A percentile compares a stretch with the other conserved stretches of the same genome.
These are phyloP conservation scores for Tachysurus vachellii DNA, from an alignment of 2,113 vertebrate species.

Conservation along the genomic window DNA sequence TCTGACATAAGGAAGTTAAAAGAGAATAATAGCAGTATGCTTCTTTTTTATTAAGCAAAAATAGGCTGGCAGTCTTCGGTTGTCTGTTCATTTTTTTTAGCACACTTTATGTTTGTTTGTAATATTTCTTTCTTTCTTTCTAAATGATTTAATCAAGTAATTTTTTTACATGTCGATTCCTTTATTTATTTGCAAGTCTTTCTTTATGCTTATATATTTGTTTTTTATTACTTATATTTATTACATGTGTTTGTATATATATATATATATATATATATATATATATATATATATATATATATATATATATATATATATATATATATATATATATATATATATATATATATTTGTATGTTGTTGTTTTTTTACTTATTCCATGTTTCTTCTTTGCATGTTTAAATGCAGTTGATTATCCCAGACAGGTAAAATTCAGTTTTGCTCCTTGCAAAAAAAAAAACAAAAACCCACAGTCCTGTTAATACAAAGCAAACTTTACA, in stretches of 20 bases:
- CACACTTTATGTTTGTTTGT: background rate
- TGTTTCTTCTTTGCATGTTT: background rate
- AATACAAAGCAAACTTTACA: background rate
- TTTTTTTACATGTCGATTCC: too few relatives aligned
- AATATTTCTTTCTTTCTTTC: too few relatives aligned
- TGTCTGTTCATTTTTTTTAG: background rate
- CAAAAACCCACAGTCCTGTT: background rate
- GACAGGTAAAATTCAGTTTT: background rate
- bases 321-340: too few relatives aligned
- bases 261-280: too few relatives aligned
- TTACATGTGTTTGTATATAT: too few relatives aligned
- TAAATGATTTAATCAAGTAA: too few relatives aligned
- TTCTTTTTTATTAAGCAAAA: background rate
- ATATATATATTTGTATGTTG: background rate
- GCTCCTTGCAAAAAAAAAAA: too few relatives aligned
- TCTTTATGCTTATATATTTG: too few relatives aligned
- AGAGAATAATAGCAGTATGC: constrained; percentile 41
- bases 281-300: too few relatives aligned
- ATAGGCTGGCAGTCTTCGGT: background rate
- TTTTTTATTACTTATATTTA: too few relatives aligned
- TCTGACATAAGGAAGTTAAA: constrained; percentile 45
- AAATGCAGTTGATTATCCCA: background rate
- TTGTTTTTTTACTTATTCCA: background rate
- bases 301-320: too few relatives aligned
- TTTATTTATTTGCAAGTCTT: too few relatives aligned